Percentiles rank a stretch among this genome's conserved stretches.
phyloP scores from a whole-genome alignment of 2,797 vertebrate species.

The Garrulus glandarius region DNA sequence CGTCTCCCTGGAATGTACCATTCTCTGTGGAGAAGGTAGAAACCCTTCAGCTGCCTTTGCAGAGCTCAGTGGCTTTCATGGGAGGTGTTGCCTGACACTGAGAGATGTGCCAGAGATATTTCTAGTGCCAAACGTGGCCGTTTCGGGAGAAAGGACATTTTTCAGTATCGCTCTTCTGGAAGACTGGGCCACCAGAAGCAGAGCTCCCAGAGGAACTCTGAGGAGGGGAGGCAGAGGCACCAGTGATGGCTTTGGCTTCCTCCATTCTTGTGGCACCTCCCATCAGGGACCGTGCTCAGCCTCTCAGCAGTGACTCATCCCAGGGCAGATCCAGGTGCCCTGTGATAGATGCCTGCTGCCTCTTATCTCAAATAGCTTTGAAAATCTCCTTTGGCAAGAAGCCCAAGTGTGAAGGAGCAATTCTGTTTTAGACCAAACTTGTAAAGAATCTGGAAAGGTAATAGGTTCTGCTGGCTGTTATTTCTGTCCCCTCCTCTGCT shows the following conservation, averaged over 20 bases:
- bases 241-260: not conserved
- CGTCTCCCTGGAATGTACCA: not conserved
- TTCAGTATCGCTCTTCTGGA: not conserved
- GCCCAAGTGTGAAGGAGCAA: not conserved
- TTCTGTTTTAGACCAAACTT: not conserved
- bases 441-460: not conserved
- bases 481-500: not conserved
- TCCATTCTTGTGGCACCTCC: not conserved
- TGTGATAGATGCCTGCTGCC: not conserved
- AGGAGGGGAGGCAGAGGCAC: not conserved
- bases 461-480: not conserved
- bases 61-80: not conserved
- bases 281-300: not conserved
- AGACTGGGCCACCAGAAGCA: not conserved
- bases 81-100: not conserved
- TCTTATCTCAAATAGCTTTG: conserved; percentile 27
- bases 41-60: not conserved
- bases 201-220: not conserved
- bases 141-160: not conserved
- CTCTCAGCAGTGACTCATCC: not conserved
- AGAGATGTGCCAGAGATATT: not conserved
- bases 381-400: conserved; percentile 37
- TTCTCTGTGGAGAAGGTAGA: not conserved
- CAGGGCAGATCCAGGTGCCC: conserved; percentile 1
- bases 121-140: not conserved